These are phyloP conservation scores for Caranx ignobilis DNA, from an alignment of 2,113 vertebrate genomes.

Conservation along the genomic window DNA sequence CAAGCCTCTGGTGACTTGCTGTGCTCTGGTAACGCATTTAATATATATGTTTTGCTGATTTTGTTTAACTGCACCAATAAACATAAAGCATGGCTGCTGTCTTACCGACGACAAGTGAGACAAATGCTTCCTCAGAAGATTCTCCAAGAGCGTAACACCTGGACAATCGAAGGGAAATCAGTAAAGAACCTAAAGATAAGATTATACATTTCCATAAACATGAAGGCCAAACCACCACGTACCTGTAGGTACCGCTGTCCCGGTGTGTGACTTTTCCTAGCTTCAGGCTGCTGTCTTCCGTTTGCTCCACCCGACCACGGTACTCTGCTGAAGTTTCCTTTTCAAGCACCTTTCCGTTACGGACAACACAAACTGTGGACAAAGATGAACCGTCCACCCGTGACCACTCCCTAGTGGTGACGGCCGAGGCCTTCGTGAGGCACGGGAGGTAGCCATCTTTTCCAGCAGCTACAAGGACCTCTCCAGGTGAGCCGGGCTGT, in stretches of 20 bases:
- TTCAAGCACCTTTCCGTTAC: not conserved
- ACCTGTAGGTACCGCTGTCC: constrained; percentile 13
- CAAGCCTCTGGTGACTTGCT: too few relatives aligned
- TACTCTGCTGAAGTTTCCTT: not conserved
- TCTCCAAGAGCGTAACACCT: not conserved
- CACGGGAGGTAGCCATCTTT: not conserved
- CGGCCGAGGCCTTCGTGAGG: not conserved
- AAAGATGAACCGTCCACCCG: not conserved
- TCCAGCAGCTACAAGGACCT: not conserved
- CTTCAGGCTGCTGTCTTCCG: not conserved
- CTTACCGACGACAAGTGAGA: constrained; percentile 10
- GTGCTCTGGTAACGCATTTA: too few relatives aligned
- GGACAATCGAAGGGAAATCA: not conserved
- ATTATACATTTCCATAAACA: too few relatives aligned
- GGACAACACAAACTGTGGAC: not conserved
- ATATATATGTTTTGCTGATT: too few relatives aligned
- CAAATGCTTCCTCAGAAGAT: fast-evolving
- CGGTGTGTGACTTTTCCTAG: not conserved
- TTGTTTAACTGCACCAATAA: too few relatives aligned
- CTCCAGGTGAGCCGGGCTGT: not conserved
- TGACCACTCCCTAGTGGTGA: not conserved
- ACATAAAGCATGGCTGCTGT: not conserved
- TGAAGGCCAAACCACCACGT: not conserved
- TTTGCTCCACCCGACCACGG: fast-evolving
- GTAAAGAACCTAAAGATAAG: too few relatives aligned